Percentiles rank a stretch among this genome's conserved stretches.
phyloP scores from a whole-genome alignment of 2,888 invertebrate genomes.

The Catocala fraxini region DNA sequence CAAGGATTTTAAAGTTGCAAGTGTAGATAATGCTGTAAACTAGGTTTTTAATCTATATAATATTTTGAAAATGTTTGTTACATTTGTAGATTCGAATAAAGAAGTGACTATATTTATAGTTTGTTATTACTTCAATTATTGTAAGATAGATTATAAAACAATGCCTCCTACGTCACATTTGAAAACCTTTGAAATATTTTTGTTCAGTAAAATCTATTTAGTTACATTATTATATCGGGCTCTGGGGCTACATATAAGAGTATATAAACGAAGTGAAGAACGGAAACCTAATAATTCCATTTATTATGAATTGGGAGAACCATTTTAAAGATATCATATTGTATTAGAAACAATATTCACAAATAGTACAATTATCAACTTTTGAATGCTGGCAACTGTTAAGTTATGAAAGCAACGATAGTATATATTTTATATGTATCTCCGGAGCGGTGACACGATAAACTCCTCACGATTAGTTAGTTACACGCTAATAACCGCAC shows the following conservation, averaged over 20 bases:
- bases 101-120: constrained; percentile 30
- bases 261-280: neutral
- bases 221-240: constrained; percentile 43
- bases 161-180: constrained; percentile 46
- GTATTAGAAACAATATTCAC: too few species aligned
- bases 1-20: constrained; percentile 5
- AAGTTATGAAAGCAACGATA: neutral
- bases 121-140: constrained; percentile 41
- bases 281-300: neutral
- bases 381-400: neutral
- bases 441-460: constrained; percentile 31
- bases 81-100: constrained; percentile 26
- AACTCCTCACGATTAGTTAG: constrained; percentile 54
- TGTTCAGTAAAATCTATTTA: constrained; percentile 57
- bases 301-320: too few species aligned
- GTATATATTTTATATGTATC: constrained; percentile 33
- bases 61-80: constrained; percentile 7
- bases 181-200: constrained; percentile 50
- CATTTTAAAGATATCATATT: too few species aligned
- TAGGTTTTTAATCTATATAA: neutral
- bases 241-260: constrained; percentile 39
- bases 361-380: too few species aligned
- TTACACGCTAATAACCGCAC: constrained; percentile 70
- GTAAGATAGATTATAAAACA: constrained; percentile 47
- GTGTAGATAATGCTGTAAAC: constrained; percentile 7